These are phyloP conservation scores for Spicauda simplicius DNA, from an alignment of 2,888 invertebrate species.

Conservation along the genomic window DNA sequence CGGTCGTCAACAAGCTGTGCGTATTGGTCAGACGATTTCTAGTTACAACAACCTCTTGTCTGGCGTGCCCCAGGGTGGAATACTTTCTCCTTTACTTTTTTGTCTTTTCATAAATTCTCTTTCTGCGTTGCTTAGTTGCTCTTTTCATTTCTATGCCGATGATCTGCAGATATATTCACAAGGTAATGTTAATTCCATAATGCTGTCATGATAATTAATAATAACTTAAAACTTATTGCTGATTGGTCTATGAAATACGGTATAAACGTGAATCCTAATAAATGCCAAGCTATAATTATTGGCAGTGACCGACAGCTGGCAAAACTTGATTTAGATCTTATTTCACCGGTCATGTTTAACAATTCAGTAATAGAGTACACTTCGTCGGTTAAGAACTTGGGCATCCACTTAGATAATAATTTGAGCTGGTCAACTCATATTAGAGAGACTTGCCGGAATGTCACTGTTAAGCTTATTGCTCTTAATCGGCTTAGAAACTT, in stretches of 20 bases:
- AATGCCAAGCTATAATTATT: no score
- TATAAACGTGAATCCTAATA: neutral
- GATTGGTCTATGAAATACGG: neutral
- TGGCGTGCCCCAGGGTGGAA: no score
- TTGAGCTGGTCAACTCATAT: neutral
- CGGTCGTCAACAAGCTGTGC: neutral
- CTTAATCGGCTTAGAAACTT: slow-evolving; percentile 7
- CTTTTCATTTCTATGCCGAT: neutral
- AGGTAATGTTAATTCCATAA: neutral
- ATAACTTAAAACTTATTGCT: neutral
- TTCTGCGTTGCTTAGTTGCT: neutral
- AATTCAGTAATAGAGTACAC: neutral
- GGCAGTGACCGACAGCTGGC: neutral
- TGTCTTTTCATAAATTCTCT: slow-evolving; percentile 9
- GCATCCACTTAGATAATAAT: neutral
- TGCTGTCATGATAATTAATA: neutral
- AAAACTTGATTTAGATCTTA: neutral
- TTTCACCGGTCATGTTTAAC: neutral
- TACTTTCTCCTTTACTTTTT: neutral
- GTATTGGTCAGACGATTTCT: neutral
- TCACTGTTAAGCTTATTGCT: neutral
- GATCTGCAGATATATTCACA: neutral
- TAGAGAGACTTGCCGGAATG: neutral
- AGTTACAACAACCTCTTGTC: neutral
- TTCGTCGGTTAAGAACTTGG: neutral